These are phyloP conservation scores for Coturnix japonica DNA, from an alignment of 2,113 vertebrate species.

Conservation along the genomic window DNA sequence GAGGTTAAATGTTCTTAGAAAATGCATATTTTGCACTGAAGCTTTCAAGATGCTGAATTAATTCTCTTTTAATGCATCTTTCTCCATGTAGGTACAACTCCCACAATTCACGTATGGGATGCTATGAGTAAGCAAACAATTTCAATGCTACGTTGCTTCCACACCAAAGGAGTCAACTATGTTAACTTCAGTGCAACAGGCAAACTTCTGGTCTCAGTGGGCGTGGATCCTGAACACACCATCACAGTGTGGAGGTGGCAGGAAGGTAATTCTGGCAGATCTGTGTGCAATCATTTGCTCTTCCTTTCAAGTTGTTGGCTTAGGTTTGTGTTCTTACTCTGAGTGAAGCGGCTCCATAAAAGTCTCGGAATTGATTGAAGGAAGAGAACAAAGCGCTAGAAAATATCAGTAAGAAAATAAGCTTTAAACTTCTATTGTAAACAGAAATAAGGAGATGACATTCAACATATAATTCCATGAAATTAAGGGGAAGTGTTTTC, in stretches of 20 bases:
- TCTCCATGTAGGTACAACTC: slow-evolving; percentile 83
- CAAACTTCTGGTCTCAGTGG: slow-evolving; percentile 93
- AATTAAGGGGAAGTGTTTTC: neutral
- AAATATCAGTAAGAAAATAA: neutral
- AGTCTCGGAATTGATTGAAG: neutral
- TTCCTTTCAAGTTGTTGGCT: neutral
- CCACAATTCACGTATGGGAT: slow-evolving; percentile 97
- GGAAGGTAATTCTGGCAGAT: slow-evolving; percentile 82
- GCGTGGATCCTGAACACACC: slow-evolving; percentile 93
- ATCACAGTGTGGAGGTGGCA: slow-evolving; percentile 98
- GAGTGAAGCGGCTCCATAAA: neutral
- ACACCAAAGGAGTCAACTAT: slow-evolving; percentile 92
- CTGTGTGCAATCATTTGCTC: neutral
- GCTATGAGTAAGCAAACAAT: slow-evolving; percentile 93
- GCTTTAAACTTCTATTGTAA: fast-evolving
- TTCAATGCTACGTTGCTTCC: slow-evolving; percentile 94
- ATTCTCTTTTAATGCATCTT: neutral
- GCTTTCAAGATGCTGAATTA: neutral
- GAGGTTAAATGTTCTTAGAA: slow-evolving; percentile 26
- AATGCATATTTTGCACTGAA: neutral
- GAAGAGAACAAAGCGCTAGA: neutral
- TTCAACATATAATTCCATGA: neutral
- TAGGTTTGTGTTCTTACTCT: neutral
- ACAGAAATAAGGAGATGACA: neutral
- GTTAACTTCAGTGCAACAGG: slow-evolving; percentile 97